Evolutionary conservation across 2,888 invertebrate genomes (phyloP), one percentile per base, ranked within the genome.

Genomic region (Amblyjoppa fuscipennis): DNA sequence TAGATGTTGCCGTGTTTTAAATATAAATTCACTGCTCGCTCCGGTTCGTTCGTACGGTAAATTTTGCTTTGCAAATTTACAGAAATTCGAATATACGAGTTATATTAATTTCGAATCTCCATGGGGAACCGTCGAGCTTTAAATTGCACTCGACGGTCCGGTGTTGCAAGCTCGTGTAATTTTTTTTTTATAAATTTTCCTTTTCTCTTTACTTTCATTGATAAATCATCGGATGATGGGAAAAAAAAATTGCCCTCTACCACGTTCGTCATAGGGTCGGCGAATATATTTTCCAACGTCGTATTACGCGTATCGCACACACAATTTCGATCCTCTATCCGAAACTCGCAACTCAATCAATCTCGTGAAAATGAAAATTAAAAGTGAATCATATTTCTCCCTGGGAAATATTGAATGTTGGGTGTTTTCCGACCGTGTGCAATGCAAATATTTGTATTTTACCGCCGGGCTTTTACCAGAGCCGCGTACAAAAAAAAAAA

Each of bases 1-100:
- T 41, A 64, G 49, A 79, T 61, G 61, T 79, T 79, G 28, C 45
- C 49, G 76, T 53, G 49, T 70, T 49, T 49, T 51, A 16, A 61
- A 61, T 61, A 13, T n/a, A 28, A 61, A 61, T 61, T 5, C n/a
- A 61, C 31, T 34, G 61, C 28, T 5, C 53, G 53, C 16, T 34
- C 7, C 1, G 0, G 16, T 61, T 61, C 16, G 61, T 34, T 61
- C 28, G 28, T 25, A 25, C 28, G 28, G 28, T 59, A 59, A 59
- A 59, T 59, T 59, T 25, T 28, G 61, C 49, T 5, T 49, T 25
- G 51, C 20, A 49, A 51, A 66, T 76, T 76, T 66, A 38, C 28
- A 5, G 51, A 34, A 34, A 69, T 59, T 34, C 49, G 78, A 53
- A 79, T 61, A 49, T 59, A 25, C 5, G 49, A 34, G 49, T 25